Base-by-base conservation (phyloP, 2,888 invertebrate species). In the Hirtodrosophila trivittata region DNA sequence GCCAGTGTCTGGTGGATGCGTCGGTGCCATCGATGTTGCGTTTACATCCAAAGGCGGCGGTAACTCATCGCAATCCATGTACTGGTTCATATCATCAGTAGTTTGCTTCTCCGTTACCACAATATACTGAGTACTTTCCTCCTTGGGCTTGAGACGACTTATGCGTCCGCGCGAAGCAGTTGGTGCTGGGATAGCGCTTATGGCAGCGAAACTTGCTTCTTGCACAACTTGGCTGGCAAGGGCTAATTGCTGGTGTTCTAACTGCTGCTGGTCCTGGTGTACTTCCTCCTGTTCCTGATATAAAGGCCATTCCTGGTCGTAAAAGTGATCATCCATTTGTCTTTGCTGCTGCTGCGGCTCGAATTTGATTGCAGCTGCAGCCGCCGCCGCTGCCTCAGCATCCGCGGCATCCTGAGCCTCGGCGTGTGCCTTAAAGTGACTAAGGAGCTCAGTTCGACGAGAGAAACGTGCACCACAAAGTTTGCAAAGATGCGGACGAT, bases 401-500 rank as follows among this genome's bases (percentile, higher is more conserved):
- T 89, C 88, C 8, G 88, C 88, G 2, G 87, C 92, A 39, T 95
- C 94, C 0, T 95, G 95, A 35, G 94, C 94, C 78, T 93, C 95
- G 0, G 96, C 96, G 84, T 96, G 96, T 10, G 94, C 94, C 88
- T 96, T 95, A 50, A 96, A 92, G 86, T 96, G 96, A 90, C 95
- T 95, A 92, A 96, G 95, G 41, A 96, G 92, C 89, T 96, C 96
- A 67, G 94, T 94, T 80, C 95, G 95, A 59, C 96, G 92, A 16
- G 95, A 94, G 87, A 95, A 96, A 1, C 95, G 92, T 13, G 95
- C 94, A 0, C 96, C 96, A 86, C 96, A 96, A 51, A 96, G 91
- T 89, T 96, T 96, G 88, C 96, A 96, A 9, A 94, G 94, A 88
- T 95, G 95, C 1, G 96, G 95, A 6, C 95, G 92, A 89, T 96